Evolutionary conservation across 2,113 vertebrate species (phyloP), one percentile per base, ranked within the genome.

Genomic region (Grallaria varia): DNA sequence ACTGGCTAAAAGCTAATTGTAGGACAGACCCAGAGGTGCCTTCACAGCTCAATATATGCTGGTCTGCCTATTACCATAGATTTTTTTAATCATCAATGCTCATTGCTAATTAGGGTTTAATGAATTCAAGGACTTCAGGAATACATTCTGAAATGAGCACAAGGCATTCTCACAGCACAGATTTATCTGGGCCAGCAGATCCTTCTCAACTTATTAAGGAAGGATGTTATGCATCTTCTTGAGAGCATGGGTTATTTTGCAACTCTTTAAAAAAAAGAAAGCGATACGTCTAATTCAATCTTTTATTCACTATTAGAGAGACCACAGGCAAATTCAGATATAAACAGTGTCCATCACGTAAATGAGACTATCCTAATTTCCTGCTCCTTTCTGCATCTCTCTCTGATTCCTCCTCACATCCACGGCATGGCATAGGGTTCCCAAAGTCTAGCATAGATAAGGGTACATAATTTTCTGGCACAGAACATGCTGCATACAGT

Each of bases 61-160:
- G 37, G 19, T 92, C 90, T 95, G 71, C 66, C 86, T 91, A 93
- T 95, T 96, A 95, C 95, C 89, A 93, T 20, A 76, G 56, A 52
- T 73, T 94, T 95, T 93, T 95, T 96, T 84, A 91, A 93, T 89
- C 94, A 96, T 96, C 84, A 89, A 30, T 86, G 91, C 92, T 94
- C 66, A 52, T 10, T 63, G 80, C 92, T 98, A 98, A 97, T 98
- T 98, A 97, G 68, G 71, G 62, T 58, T 97, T 98, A 98, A 98
- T 97, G 96, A 96, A 97, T 95, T 97, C 84, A 95, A 92, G 95
- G 96, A 94, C 97, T 96, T 95, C 84, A 63, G 89, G 85, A 97
- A 86, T 94, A 95, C 95, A 87, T 88, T 95, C 91, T 95, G 95
- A 97, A 97, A 97, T 88, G 95, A 97, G 96, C 90, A 96, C 96